These are phyloP conservation scores for Agonopterix alstromeriana DNA, from an alignment of 2,888 invertebrate genomes.

Conservation along the genomic window DNA sequence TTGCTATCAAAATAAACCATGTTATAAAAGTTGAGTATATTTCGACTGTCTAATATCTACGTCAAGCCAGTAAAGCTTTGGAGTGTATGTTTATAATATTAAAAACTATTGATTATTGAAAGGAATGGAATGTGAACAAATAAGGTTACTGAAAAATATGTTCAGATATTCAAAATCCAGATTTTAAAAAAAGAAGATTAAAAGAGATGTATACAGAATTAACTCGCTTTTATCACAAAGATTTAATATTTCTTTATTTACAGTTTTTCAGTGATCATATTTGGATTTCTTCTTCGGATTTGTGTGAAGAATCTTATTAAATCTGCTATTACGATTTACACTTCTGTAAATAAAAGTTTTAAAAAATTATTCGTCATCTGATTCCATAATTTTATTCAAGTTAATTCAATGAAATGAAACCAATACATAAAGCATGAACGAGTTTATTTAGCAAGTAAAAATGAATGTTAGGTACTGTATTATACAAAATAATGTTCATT, in stretches of 20 bases:
- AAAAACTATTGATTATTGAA: background rate
- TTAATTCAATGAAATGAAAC: constrained; percentile 20
- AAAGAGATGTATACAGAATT: too few relatives aligned
- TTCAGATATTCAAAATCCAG: too few relatives aligned
- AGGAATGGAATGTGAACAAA: background rate
- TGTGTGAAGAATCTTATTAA: constrained; percentile 34
- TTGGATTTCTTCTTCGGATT: constrained; percentile 15
- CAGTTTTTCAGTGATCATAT: constrained; percentile 7
- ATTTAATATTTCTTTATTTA: background rate
- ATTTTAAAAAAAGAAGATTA: too few relatives aligned
- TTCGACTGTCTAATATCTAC: too few relatives aligned
- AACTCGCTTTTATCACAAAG: too few relatives aligned
- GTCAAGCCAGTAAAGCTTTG: background rate
- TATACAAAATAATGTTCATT: too few relatives aligned
- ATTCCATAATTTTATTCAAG: constrained; percentile 1
- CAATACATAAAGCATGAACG: constrained; percentile 25
- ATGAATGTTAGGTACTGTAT: too few relatives aligned
- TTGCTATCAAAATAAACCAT: too few relatives aligned
- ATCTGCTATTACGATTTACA: constrained; percentile 48
- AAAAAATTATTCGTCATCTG: constrained; percentile 11
- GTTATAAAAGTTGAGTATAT: too few relatives aligned
- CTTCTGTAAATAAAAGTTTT: constrained; percentile 58
- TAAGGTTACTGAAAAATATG: too few relatives aligned
- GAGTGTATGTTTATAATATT: constrained; percentile 4
- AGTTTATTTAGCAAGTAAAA: background rate